Percentiles rank a stretch among this genome's conserved stretches.
phyloP scores from a whole-genome alignment of 2,888 invertebrate species.

The Drosophila niveifrons region DNA sequence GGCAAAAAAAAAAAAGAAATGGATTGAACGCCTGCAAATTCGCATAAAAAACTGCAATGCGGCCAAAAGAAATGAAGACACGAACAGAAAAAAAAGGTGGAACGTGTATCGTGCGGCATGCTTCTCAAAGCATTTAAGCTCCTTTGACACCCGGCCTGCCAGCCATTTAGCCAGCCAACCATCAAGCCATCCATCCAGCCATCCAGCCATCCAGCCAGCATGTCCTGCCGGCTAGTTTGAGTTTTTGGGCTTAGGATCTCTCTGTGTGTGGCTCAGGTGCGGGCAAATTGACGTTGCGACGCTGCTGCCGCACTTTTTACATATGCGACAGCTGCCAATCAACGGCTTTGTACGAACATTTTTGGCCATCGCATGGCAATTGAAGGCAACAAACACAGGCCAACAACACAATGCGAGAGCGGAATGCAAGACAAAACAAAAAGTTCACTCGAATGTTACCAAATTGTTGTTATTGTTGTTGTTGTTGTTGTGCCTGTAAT shows the following conservation, averaged over 20 bases:
- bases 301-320: constrained; percentile 36
- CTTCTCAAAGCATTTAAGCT: constrained; percentile 64
- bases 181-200: background rate
- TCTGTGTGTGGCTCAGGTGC: constrained; percentile 48
- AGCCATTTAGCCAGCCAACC: constrained; percentile 10
- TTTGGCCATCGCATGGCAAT: constrained; percentile 46
- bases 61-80: constrained; percentile 2
- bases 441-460: constrained; percentile 25
- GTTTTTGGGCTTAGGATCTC: constrained; percentile 14
- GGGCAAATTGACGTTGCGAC: constrained; percentile 43
- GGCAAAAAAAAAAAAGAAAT: constrained; percentile 22
- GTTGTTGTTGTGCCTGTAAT: constrained; percentile 36
- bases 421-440: constrained; percentile 1
- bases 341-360: constrained; percentile 40
- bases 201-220: constrained; percentile 4
- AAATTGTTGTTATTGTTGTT: constrained; percentile 30
- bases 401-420: background rate
- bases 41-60: constrained; percentile 25
- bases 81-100: background rate
- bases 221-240: constrained; percentile 3
- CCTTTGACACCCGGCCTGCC: constrained; percentile 54
- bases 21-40: constrained; percentile 30
- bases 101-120: constrained; percentile 36
- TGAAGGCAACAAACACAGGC: constrained; percentile 4
- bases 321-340: constrained; percentile 74